These are phyloP conservation scores for Melitaea athalia DNA, from an alignment of 2,888 invertebrate genomes.

Conservation along the genomic window DNA sequence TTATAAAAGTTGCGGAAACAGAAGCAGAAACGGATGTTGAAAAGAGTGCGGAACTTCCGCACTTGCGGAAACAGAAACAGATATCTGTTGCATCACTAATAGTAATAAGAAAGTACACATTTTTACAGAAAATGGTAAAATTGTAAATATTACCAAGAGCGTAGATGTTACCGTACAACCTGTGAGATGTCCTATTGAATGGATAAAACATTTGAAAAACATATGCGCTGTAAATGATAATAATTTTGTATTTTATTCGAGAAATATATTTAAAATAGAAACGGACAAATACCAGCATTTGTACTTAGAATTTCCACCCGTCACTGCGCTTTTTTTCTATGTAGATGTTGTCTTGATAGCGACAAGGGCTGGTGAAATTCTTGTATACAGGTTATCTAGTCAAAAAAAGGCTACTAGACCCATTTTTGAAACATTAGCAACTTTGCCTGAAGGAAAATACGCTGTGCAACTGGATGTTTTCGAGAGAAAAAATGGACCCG, in stretches of 20 bases:
- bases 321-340: slow-evolving; percentile 70
- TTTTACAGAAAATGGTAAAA: slow-evolving; percentile 67
- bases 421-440: slow-evolving; percentile 58
- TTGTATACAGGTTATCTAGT: slow-evolving; percentile 62
- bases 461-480: slow-evolving; percentile 66
- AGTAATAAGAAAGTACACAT: slow-evolving; percentile 50
- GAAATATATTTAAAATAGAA: slow-evolving; percentile 67
- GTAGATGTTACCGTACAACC: slow-evolving; percentile 45
- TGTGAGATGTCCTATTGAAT: slow-evolving; percentile 60
- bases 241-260: slow-evolving; percentile 69
- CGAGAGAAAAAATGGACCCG: slow-evolving; percentile 63
- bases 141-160: slow-evolving; percentile 53
- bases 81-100: too few relatives aligned
- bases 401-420: slow-evolving; percentile 56
- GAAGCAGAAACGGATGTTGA: too few relatives aligned
- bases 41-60: too few relatives aligned
- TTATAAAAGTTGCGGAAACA: too few relatives aligned
- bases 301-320: slow-evolving; percentile 67
- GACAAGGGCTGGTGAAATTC: slow-evolving; percentile 58
- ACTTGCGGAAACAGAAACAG: too few relatives aligned
- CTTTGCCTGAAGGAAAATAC: slow-evolving; percentile 63
- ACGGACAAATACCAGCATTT: slow-evolving; percentile 62
- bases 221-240: slow-evolving; percentile 58
- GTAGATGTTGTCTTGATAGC: slow-evolving; percentile 65
- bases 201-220: slow-evolving; percentile 64